These are phyloP conservation scores for Amphiura filiformis DNA, from an alignment of 35 echinoderm and acorn worm genomes.

Conservation along the genomic window DNA sequence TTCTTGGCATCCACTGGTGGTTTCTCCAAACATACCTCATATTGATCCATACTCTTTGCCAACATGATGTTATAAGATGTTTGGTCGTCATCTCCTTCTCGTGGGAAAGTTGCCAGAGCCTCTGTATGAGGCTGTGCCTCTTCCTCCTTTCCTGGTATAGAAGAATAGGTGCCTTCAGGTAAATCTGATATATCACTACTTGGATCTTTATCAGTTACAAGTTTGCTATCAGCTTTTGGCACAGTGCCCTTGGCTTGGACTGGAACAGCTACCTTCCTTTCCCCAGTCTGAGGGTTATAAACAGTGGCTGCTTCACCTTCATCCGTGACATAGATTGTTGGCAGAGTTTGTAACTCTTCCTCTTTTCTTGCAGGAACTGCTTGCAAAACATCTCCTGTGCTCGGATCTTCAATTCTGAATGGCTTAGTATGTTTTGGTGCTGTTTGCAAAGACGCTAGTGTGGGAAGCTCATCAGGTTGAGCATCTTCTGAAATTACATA, in stretches of 20 bases:
- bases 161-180: not conserved
- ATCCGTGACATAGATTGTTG: slow-evolving; percentile 43
- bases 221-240: too few relatives aligned
- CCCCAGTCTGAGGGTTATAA: slow-evolving; percentile 5
- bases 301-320: slow-evolving; percentile 2
- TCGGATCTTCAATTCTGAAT: slow-evolving; percentile 40
- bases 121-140: not conserved
- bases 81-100: not conserved
- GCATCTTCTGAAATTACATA: not conserved
- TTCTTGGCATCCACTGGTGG: not conserved
- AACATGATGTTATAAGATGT: not conserved
- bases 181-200: too few relatives aligned
- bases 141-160: not conserved
- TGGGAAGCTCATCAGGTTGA: not conserved
- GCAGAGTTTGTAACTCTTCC: slow-evolving; percentile 33
- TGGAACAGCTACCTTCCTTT: not conserved
- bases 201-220: too few relatives aligned
- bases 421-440: not conserved
- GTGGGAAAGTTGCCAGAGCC: not conserved
- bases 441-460: not conserved
- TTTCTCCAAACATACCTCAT: not conserved
- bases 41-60: slow-evolving; percentile 2
- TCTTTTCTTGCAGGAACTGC: slow-evolving; percentile 44
- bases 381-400: slow-evolving; percentile 47
- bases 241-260: not conserved